Evolutionary conservation across 2,888 invertebrate species (phyloP), one percentile per base, ranked within the genome.

Genomic region (Phragmatobia fuliginosa): DNA sequence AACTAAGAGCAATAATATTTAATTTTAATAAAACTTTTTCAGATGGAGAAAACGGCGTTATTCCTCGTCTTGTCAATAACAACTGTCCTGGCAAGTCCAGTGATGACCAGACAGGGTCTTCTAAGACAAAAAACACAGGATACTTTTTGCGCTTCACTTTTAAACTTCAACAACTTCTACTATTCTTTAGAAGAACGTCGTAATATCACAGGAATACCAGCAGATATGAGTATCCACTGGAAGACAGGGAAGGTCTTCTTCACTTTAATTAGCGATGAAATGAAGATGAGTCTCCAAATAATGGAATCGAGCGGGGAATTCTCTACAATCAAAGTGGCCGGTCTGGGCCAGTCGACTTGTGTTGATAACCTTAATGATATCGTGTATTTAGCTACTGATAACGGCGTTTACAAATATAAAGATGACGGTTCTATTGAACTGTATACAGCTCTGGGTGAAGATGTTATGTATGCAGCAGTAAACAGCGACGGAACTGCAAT

Each of bases 281-380:
- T 94, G 92, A 92, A 91, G 62, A 94, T 95, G 94, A 89, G 82
- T 25, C 78, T 94, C 0, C 91, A 92, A 87, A 80, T 92, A 0
- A 59, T 94, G 60, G 86, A 85, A n/a, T 83, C 89, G 0, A 90
- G 89, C 36, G 91, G 91, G 0, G 91, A 92, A 67, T 65, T 87
- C 0, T 90, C 92, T 25, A 81, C 86, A 0, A 91, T 95, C 6
- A 92, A 92, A 90, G 91, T 93, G 0, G 87, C 91, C 0, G 94
- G 92, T 0, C 76, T 94, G 14, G 95, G 94, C 59, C 95, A 95
- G 66, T 94, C 94, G 18, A 91, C 91, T 2, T 88, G 91, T 2
- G 90, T 95, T 32, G 94, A 95, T 90, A 94, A 95, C 90, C 88
- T 92, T 25, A 94, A 94, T 75, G 92, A 94, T 85, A 90, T 93